Evolutionary conservation across 1,140 invertebrate species (phyloP).

Genomic region (Philopotamus ludificatus): DNA sequence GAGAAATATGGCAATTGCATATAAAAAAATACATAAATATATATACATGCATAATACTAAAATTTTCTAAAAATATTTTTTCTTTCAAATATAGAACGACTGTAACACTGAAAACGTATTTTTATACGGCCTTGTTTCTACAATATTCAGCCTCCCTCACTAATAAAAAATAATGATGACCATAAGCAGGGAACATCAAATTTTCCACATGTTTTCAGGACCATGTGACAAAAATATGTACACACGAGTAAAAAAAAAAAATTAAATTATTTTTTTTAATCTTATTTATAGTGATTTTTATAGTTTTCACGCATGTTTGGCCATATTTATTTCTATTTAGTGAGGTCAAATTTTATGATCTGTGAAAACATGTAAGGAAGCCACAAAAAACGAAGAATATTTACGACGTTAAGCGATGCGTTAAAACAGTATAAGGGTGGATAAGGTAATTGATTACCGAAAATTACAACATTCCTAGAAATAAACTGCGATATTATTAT

Average conservation of each 20-base stretch:
- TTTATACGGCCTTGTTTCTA: too few species aligned
- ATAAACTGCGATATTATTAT: not conserved
- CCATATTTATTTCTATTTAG: not conserved
- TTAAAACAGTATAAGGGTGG: slow-evolving; percentile 9
- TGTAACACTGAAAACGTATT: too few species aligned
- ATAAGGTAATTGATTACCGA: slow-evolving; percentile 15
- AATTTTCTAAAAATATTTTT: too few species aligned
- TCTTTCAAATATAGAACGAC: too few species aligned
- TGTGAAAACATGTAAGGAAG: not conserved
- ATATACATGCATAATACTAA: too few species aligned
- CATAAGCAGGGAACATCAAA: too few species aligned
- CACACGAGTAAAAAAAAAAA: not conserved
- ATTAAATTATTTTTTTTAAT: not conserved
- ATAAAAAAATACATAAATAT: too few species aligned
- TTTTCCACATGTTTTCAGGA: not conserved
- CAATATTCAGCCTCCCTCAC: too few species aligned
- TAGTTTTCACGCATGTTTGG: not conserved
- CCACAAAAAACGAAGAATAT: not conserved
- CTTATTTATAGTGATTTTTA: not conserved
- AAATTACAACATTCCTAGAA: slow-evolving; percentile 5
- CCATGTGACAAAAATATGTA: not conserved
- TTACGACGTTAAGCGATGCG: slow-evolving; percentile 11
- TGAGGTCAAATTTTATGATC: not conserved
- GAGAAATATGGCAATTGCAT: too few species aligned
- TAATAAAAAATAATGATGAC: too few species aligned